Base-by-base conservation (phyloP, 2,888 invertebrate genomes). In the Hemaris fuciformis region DNA sequence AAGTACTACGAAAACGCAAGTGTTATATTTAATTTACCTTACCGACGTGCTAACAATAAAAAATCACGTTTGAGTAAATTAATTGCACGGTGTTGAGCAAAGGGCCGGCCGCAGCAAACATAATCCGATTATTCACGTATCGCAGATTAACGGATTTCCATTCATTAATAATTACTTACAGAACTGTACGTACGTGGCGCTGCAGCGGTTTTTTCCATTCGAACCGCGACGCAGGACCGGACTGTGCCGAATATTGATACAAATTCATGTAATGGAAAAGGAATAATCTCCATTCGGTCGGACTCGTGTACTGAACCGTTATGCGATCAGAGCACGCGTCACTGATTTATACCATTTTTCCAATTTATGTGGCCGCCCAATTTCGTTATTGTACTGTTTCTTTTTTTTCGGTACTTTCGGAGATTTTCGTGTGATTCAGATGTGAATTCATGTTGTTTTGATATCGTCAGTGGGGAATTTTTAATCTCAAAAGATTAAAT, bases 181-280 rank as follows among this genome's bases (percentile, higher is more conserved):
- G 18, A 38, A 38, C 13, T 18, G n/a, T 45, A 34, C 23, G 59
- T 48, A 23, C 18, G 38, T 48, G 34, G n/a, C 45, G 23, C 10
- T 23, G 34, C 38, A 34, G 46, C 34, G 38, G 15, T 59, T 59
- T 23, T 59, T 59, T n/a, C 46, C 46, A 46, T 23, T 48, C 23
- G 59, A 8, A 13, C 48, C 46, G 38, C n/a, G 2, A 20, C 59
- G 45, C 27, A 31, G 46, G 45, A 38, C 18, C 27, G 31, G 53
- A 31, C 3, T 27, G 27, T 10, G 31, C n/a, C 2, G 27, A 59
- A 62, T 65, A 59, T 66, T 59, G 31, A 61, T 38, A 58, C 57
- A 63, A 61, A 63, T 64, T 64, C 66, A 66, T 57, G 59, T 63
- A 57, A 62, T 62, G 45, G 53, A 69, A 69, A 64, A 66, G 43